Conservation (phyloP, 1,140 invertebrate species). For the Sminthurinus signatus region DNA sequence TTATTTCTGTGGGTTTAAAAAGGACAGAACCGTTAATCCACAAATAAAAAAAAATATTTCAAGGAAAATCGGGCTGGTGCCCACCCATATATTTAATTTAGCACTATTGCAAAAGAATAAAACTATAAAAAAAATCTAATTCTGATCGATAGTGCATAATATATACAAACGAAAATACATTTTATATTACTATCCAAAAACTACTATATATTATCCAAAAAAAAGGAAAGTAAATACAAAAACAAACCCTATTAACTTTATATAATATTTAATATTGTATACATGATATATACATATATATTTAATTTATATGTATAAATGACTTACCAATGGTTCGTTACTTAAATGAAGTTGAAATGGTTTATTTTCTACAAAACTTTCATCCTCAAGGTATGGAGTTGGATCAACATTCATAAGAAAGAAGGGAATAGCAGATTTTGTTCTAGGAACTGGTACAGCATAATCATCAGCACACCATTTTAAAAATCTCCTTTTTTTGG, state of each 20-base stretch:
- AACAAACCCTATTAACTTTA: too few species aligned
- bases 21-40: not conserved
- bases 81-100: conserved; percentile 13
- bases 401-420: conserved; percentile 22
- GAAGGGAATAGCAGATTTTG: conserved; percentile 11
- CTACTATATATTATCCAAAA: too few species aligned
- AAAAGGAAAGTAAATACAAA: too few species aligned
- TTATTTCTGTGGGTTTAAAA: too few species aligned
- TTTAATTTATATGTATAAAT: too few species aligned
- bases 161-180: not conserved
- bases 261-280: too few species aligned
- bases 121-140: not conserved
- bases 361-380: conserved; percentile 1
- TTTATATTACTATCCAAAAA: too few species aligned
- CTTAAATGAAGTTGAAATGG: not conserved
- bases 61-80: conserved; percentile 12
- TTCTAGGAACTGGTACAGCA: not conserved
- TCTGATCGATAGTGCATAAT: conserved; percentile 19
- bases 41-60: not conserved
- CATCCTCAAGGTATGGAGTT: conserved; percentile 11
- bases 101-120: conserved; percentile 22
- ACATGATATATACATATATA: too few species aligned
- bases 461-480: conserved; percentile 8
- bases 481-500: conserved; percentile 1
- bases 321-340: too few species aligned